Evolutionary conservation across 2,888 invertebrate genomes (phyloP).

Genomic region (Xiphydria camelus): DNA sequence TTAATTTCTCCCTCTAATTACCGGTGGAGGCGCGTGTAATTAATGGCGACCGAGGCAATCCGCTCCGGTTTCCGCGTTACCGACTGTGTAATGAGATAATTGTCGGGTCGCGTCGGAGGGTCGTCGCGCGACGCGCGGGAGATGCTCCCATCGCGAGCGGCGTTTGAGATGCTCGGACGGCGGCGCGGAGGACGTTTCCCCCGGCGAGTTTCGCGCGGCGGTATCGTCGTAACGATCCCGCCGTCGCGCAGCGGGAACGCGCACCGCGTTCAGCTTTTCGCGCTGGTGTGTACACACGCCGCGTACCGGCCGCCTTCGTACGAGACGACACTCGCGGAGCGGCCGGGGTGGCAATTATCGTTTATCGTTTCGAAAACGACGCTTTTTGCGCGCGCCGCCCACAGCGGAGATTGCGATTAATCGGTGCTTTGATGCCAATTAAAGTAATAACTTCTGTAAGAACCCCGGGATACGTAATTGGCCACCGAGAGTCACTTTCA

Average conservation of each 20-base stretch:
- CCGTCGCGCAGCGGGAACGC: neutral
- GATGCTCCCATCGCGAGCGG: neutral
- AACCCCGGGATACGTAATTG: slow-evolving; percentile 10
- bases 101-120: slow-evolving; percentile 5
- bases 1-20: slow-evolving; percentile 47
- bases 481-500: too few relatives aligned
- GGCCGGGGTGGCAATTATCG: too few relatives aligned
- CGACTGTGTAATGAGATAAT: slow-evolving; percentile 38
- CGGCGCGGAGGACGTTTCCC: too few relatives aligned
- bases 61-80: slow-evolving; percentile 40
- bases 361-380: slow-evolving; percentile 15
- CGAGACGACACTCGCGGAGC: too few relatives aligned
- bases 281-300: too few relatives aligned
- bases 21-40: slow-evolving; percentile 36
- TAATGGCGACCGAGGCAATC: slow-evolving; percentile 31
- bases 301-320: slow-evolving; percentile 6
- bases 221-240: neutral
- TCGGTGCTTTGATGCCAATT: slow-evolving; percentile 17
- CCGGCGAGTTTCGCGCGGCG: too few relatives aligned
- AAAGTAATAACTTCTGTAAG: slow-evolving; percentile 16
- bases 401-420: slow-evolving; percentile 17
- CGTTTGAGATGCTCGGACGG: too few relatives aligned
- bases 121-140: neutral
- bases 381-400: slow-evolving; percentile 13
- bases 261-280: neutral